phyloP scores from a whole-genome alignment of 2,797 vertebrate species.

The Pangasius djambal region DNA sequence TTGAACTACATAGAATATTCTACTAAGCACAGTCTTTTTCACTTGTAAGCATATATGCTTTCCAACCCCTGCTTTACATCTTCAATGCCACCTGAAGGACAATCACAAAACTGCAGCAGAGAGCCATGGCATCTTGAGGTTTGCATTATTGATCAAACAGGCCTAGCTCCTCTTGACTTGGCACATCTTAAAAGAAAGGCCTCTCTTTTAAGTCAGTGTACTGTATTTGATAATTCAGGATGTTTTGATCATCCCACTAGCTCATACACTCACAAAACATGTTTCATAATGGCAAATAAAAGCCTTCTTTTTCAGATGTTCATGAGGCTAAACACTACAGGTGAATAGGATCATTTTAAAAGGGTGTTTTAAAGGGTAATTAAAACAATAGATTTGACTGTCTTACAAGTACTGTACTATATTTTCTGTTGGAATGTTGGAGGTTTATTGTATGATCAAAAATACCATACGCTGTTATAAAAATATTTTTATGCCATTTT shows the following conservation, averaged over 20 bases:
- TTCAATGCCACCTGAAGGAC: conserved; percentile 26
- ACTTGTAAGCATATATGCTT: not conserved
- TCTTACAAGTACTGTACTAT: not conserved
- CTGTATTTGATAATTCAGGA: conserved; percentile 37
- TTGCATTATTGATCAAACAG: conserved; percentile 54
- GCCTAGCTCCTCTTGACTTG: conserved; percentile 37
- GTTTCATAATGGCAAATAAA: conserved; percentile 7
- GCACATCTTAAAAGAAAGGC: conserved; percentile 28
- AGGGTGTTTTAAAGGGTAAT: not conserved
- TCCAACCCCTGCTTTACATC: not conserved
- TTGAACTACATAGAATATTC: not conserved
- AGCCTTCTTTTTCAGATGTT: not conserved
- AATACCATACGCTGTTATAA: not conserved
- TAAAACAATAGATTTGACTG: not conserved
- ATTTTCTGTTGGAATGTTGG: not conserved
- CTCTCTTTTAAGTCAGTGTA: conserved; percentile 22
- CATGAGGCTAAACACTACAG: not conserved
- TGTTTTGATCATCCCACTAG: conserved; percentile 14
- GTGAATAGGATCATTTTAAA: too few species aligned
- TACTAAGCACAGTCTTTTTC: not conserved
- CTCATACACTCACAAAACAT: not conserved
- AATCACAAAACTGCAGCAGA: conserved; percentile 1
- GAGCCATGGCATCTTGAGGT: conserved; percentile 5
- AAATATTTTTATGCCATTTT: not conserved
- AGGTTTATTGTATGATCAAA: not conserved